phyloP scores from a whole-genome alignment of 2,888 invertebrate species.

The Ophioninae sp. region DNA sequence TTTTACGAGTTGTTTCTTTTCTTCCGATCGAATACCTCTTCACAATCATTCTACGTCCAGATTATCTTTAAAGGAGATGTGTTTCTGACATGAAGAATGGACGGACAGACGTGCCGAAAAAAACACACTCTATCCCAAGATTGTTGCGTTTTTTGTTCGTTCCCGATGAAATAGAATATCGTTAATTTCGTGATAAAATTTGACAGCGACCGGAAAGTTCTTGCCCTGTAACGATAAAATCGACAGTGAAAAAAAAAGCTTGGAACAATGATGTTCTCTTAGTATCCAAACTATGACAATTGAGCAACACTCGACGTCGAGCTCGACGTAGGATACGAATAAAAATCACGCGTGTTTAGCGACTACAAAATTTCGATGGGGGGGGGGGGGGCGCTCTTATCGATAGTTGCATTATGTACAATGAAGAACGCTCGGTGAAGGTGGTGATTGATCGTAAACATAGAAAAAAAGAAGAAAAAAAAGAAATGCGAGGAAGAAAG shows the following conservation, averaged over 20 bases:
- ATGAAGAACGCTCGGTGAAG: constrained; percentile 55
- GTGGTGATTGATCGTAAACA: constrained; percentile 7
- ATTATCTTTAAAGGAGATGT: background rate
- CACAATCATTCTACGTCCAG: background rate
- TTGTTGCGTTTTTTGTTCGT: constrained; percentile 24
- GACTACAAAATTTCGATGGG: constrained; percentile 42
- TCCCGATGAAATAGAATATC: background rate
- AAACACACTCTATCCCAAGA: constrained; percentile 48
- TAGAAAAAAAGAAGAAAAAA: background rate
- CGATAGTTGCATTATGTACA: constrained; percentile 50
- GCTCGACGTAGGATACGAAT: constrained; percentile 29
- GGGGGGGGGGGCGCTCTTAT: constrained; percentile 37
- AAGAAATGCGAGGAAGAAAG: background rate
- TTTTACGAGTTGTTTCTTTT: background rate
- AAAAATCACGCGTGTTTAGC: constrained; percentile 6
- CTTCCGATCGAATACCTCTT: background rate
- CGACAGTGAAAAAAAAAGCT: constrained; percentile 45
- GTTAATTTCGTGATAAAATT: constrained; percentile 44
- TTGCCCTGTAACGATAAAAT: constrained; percentile 47
- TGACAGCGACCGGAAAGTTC: constrained; percentile 53
- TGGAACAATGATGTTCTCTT: constrained; percentile 12
- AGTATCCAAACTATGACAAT: constrained; percentile 41
- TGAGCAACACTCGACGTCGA: constrained; percentile 42
- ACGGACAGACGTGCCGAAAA: constrained; percentile 51
- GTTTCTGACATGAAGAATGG: constrained; percentile 34